phyloP scores from a whole-genome alignment of 2,113 vertebrate species.

The Phyllopteryx taeniolatus region DNA sequence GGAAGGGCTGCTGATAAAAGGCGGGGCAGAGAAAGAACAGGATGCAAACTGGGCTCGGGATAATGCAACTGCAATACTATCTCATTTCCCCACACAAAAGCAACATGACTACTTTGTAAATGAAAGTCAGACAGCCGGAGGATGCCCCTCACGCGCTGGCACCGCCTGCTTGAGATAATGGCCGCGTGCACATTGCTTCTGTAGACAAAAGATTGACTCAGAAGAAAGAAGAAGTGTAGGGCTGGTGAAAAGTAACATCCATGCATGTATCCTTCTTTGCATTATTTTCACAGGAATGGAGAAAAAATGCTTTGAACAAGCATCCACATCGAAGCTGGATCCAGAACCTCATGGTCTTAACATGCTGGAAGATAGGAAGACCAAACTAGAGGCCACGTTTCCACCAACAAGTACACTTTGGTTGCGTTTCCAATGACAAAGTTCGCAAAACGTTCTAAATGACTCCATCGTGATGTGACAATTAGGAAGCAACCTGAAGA shows the following conservation, averaged over 20 bases:
- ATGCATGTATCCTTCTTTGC: slow-evolving; percentile 34
- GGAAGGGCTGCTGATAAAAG: slow-evolving; percentile 60
- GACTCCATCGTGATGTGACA: too few species aligned
- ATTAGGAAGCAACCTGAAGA: background rate
- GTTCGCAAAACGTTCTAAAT: too few species aligned
- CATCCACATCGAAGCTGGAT: slow-evolving; percentile 19
- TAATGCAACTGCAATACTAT: slow-evolving; percentile 60
- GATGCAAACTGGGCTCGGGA: slow-evolving; percentile 36
- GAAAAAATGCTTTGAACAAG: slow-evolving; percentile 18
- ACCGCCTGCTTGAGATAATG: slow-evolving; percentile 59
- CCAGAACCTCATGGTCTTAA: background rate
- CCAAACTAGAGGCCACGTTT: too few species aligned
- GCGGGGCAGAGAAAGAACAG: slow-evolving; percentile 16
- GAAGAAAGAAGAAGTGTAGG: slow-evolving; percentile 29
- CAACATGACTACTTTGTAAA: slow-evolving; percentile 67
- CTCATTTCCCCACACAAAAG: slow-evolving; percentile 69
- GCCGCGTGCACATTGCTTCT: slow-evolving; percentile 51
- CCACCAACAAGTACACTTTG: too few species aligned
- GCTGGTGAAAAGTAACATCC: slow-evolving; percentile 43
- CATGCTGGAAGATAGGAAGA: background rate
- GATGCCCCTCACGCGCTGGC: slow-evolving; percentile 59
- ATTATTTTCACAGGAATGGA: slow-evolving; percentile 31
- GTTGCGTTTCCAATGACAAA: too few species aligned
- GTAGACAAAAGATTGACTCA: slow-evolving; percentile 53
- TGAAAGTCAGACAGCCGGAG: slow-evolving; percentile 64